A percentile compares a stretch with the other conserved stretches of the same genome.
phyloP scores from a whole-genome alignment of 2,113 vertebrate species.

The Tringa solitaria region DNA sequence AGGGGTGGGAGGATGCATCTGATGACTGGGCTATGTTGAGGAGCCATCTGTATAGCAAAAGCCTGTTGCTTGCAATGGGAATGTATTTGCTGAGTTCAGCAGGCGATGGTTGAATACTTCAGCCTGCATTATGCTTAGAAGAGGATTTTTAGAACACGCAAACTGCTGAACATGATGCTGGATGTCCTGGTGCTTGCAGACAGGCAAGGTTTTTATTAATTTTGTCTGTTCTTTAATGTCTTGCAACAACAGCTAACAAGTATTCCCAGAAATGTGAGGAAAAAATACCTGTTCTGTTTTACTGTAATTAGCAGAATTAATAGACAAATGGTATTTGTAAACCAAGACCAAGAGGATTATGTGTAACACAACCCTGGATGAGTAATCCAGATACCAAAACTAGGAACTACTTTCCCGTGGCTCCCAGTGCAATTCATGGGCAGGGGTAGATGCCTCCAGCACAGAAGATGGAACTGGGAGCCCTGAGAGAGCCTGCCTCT shows the following conservation, averaged over 20 bases:
- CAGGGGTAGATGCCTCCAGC: background rate
- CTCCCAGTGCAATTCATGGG: background rate
- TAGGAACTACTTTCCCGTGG: background rate
- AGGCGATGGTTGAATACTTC: background rate
- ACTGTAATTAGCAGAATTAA: background rate
- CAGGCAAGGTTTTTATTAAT: background rate
- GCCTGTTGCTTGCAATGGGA: background rate
- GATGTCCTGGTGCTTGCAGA: background rate
- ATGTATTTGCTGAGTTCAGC: background rate
- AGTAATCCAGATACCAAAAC: background rate
- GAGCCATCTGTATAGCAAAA: background rate
- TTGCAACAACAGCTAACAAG: background rate
- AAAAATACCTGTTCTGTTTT: background rate
- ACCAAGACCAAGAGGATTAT: background rate
- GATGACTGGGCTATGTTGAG: background rate
- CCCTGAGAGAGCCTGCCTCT: background rate
- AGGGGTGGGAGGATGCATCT: background rate
- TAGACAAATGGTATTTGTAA: background rate
- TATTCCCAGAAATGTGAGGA: background rate
- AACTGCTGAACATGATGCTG: background rate
- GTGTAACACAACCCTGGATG: background rate
- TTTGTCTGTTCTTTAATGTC: background rate
- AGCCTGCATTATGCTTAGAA: background rate
- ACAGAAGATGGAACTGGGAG: background rate
- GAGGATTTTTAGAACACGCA: background rate